Evolutionary conservation across 2,113 vertebrate genomes (phyloP), one percentile per base, ranked within the genome.

Genomic region (Cariama cristata): DNA sequence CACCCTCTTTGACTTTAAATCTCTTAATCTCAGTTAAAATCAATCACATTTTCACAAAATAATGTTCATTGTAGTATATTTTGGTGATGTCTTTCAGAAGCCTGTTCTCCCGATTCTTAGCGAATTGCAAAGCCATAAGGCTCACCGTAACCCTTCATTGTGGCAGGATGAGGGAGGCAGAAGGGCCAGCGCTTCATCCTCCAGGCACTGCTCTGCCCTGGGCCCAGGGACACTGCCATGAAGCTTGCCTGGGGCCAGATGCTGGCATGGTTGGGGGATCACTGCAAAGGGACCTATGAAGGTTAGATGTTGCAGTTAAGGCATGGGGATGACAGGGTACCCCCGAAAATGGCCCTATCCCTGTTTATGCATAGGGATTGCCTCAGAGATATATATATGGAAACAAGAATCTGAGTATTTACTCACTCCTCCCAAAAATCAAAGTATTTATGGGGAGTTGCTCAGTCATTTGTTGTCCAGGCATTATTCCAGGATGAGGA

Each of bases 41-140:
- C 56, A 77, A 87, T 89, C 90, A 92, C 94, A 53, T 59, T 81
- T 59, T 90, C 86, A 91, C 88, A 75, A 60, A 80, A 88, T 3
- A 8, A 0, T 40, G 73, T 19, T 50, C 45, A 77, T 30, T 45
- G 66, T 50, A 88, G 10, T 72, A 50, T 72, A 50, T 86, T 88
- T 80, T 69, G 53, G 52, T 63, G 59, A 59, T 67, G 24, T 79
- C 53, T 92, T 84, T 93, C 80, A 91, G 84, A 80, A 88, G 47
- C 64, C 59, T 30, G 1, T 50, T 79, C 62, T 86, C 44, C 40
- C 3, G 2, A 12, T 26, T 44, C 42, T 62, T 24, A 62, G 49
- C 32, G 42, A 71, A n/a, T 49, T n/a, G 32, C 32, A 38, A 77
- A 66, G 75, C 79, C 3, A 0, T 45, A 79, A 63, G 47, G 87